Evolutionary conservation across 2,113 vertebrate genomes (phyloP).

Genomic region (Tachycineta bicolor): DNA sequence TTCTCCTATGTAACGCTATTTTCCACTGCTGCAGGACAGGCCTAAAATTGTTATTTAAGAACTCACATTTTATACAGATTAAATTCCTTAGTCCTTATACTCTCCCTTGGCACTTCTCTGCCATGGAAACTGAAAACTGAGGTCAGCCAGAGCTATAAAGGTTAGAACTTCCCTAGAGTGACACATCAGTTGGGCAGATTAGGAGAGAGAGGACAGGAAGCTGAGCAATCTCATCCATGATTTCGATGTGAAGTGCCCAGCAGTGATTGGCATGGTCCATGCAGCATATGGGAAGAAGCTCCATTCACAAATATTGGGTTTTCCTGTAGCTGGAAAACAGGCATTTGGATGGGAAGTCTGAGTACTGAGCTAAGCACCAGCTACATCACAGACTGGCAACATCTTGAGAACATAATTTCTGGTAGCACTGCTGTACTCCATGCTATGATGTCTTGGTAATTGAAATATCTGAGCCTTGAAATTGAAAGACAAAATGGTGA

Average conservation of each 20-base stretch:
- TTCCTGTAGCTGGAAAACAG: neutral
- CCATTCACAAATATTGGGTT: neutral
- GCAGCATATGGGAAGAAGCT: neutral
- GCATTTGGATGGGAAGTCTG: neutral
- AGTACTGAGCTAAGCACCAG: neutral
- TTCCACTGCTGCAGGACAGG: neutral
- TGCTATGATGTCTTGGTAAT: neutral
- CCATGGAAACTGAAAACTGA: neutral
- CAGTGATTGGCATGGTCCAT: neutral
- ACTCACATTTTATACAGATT: neutral
- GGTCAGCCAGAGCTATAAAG: neutral
- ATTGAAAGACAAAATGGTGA: neutral
- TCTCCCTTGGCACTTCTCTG: neutral
- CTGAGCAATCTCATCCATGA: neutral
- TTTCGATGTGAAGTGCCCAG: neutral
- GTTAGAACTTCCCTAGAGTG: neutral
- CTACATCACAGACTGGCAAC: neutral
- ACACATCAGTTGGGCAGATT: neutral
- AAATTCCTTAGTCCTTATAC: neutral
- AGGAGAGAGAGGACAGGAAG: neutral
- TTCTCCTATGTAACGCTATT: neutral
- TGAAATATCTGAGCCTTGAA: neutral
- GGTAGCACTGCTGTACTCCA: neutral
- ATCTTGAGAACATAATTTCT: neutral
- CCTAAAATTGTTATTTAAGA: neutral